Base-by-base conservation (phyloP, 1,140 invertebrate genomes). In the Penaeus japonicus region DNA sequence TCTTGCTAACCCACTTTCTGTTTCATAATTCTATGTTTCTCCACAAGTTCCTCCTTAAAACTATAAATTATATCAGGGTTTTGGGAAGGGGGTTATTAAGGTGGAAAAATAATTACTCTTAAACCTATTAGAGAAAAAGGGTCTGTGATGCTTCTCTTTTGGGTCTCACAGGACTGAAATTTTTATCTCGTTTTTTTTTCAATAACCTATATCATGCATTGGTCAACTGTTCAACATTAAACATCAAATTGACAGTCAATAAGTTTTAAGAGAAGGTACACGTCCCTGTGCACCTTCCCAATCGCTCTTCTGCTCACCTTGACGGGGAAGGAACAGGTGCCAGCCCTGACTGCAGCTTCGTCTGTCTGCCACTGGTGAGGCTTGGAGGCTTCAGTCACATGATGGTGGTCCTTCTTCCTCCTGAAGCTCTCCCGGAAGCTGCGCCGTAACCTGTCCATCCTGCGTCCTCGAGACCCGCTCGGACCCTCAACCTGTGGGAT, bases 341-440 rank as follows among this genome's bases (percentile, higher is more conserved):
- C 98, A 24, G 96, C 96, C 59, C 98, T 94, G 2, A 99, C 99
- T 78, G 97, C 97, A 70, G 96, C 95, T 92, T 99, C 99, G 93
- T 99, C 99, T n/a, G 97, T 96, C 92, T 99, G 97, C 98, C 98
- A 99, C 91, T 98, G 97, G 92, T 99, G 97, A 18, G 98, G 98
- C 92, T 99, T 98, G 86, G 96, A 97, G 88, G 96, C 96, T 93
- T 98, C 98, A 0, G 96, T 96, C 47, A 96, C 93, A 47, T 80
- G 89, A 59, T 75, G 77, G n/a, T 75, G 85, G 59, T 90, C 87
- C 85, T 97, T 97, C 89, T 92, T 92, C 83, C 96, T 94, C 24
- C 97, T 95, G 93, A 99, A 98, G 83, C 97, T 98, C 92, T 98
- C 97, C 85, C 98, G 95, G 93, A 99, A 97, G 90, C 97, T 98